Evolutionary conservation across 2,113 vertebrate genomes (phyloP), one percentile per base, ranked within the genome.

Genomic region (Cyprinodon brontotheroides): DNA sequence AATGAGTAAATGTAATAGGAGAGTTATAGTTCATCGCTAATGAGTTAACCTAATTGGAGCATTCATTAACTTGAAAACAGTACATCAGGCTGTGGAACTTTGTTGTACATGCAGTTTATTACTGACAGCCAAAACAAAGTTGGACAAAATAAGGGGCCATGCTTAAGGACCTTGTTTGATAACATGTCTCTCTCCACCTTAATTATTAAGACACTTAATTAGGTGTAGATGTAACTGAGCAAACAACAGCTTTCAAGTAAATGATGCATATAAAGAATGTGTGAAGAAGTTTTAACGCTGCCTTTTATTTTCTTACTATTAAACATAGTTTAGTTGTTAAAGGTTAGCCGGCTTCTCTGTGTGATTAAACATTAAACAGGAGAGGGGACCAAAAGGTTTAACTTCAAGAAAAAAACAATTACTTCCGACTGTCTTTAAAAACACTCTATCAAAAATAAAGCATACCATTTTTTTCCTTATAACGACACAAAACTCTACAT

Each of bases 1-100:
- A 93, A 93, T 87, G 89, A 90, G 88, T 65, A 81, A 89, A 90
- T 85, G 82, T 88, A 92, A 88, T 90, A 74, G 75, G 84, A 90
- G 72, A 90, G 88, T 90, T 89, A 86, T 74, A 81, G 79, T 79
- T 85, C 78, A 68, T 65, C 15, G 59, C 89, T 93, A 93, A 93
- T 88, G 84, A 92, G 85, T 79, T 87, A 77, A 80, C 67, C 81
- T 92, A 91, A 93, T 92, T 92, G 86, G 83, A 68, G 69, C 78
- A 70, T 87, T 93, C 87, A 90, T 93, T 93, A 89, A 77, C 73
- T 89, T 61, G 71, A 79, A 67, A 79, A 87, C 83, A 86, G 79
- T 81, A 65, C 63, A 53, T 73, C 75, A 82, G 47, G 73, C 65
- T 65, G 70, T 48, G 12, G 70, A 82, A 85, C 74, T 65, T 79